phyloP scores from a whole-genome alignment of 2,113 vertebrate genomes.

The Nothocercus nigrocapillus region DNA sequence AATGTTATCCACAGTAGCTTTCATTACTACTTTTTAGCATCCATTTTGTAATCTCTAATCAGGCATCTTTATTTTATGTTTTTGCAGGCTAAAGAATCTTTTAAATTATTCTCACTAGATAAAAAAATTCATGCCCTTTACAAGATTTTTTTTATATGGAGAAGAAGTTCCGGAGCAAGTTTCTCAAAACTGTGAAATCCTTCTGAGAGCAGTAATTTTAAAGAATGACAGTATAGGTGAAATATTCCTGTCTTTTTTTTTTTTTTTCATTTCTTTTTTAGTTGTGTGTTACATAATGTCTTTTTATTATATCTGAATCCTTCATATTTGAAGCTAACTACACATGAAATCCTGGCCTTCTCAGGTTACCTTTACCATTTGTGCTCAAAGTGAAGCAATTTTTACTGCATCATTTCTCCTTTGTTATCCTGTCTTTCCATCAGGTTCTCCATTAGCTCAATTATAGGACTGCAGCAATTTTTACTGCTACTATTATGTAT shows the following conservation, averaged over 20 bases:
- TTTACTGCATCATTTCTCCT: conserved; percentile 66
- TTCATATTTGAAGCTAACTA: conserved; percentile 44
- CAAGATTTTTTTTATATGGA: background rate
- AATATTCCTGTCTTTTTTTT: conserved; percentile 21
- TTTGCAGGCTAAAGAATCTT: conserved; percentile 17
- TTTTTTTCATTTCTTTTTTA: conserved; percentile 40
- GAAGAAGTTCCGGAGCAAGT: conserved; percentile 24
- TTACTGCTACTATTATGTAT: conserved; percentile 15
- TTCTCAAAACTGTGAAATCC: conserved; percentile 32
- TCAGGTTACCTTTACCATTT: conserved; percentile 48
- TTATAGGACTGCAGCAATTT: conserved; percentile 34
- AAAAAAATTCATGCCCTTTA: conserved; percentile 23
- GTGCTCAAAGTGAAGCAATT: conserved; percentile 68
- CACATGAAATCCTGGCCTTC: conserved; percentile 46
- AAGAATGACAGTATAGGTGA: conserved; percentile 18
- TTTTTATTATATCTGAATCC: conserved; percentile 50
- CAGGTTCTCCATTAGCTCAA: conserved; percentile 62
- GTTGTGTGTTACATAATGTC: conserved; percentile 16
- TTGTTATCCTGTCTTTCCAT: conserved; percentile 70
- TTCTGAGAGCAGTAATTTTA: conserved; percentile 62
- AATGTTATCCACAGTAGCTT: background rate
- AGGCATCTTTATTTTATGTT: conserved; percentile 29
- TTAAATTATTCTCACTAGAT: background rate
- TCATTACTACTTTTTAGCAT: background rate
- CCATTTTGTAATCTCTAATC: conserved; percentile 2